Percentiles rank a stretch among this genome's conserved stretches.
Evolutionary conservation across 2,113 vertebrate species (phyloP).

Genomic region (Chloebia gouldiae): DNA sequence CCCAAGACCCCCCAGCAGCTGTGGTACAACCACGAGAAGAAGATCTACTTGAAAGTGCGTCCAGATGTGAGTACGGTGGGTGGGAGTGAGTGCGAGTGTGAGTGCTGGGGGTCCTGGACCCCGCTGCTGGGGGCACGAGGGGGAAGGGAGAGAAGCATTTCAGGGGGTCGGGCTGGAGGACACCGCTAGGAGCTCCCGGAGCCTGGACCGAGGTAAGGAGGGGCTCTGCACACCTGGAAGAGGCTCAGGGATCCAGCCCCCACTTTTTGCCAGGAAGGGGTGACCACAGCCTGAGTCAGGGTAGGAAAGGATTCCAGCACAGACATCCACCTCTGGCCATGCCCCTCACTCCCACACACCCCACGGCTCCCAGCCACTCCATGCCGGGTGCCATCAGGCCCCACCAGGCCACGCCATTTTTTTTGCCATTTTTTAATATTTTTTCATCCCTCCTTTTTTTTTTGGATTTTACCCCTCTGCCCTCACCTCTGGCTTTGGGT

Average conservation of each 20-base stretch:
- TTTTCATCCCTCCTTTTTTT: not conserved
- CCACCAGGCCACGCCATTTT: slow-evolving; percentile 1
- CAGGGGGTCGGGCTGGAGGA: slow-evolving; percentile 11
- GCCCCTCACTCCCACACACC: not conserved
- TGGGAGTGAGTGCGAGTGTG: slow-evolving; percentile 36
- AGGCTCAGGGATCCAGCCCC: not conserved
- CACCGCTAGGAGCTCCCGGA: slow-evolving; percentile 4
- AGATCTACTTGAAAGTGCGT: slow-evolving; percentile 89
- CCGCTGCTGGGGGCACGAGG: slow-evolving; percentile 46
- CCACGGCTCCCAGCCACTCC: not conserved
- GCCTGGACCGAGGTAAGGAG: slow-evolving; percentile 3
- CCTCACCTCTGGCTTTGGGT: slow-evolving; percentile 79
- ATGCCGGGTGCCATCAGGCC: not conserved
- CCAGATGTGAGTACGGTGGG: slow-evolving; percentile 86
- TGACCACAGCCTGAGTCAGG: slow-evolving; percentile 37
- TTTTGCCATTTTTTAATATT: not conserved
- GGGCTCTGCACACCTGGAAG: slow-evolving; percentile 23
- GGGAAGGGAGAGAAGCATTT: slow-evolving; percentile 65
- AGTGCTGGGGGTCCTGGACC: slow-evolving; percentile 35
- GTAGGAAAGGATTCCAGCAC: slow-evolving; percentile 21
- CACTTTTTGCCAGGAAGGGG: not conserved
- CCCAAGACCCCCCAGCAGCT: slow-evolving; percentile 97
- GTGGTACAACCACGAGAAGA: slow-evolving; percentile 98
- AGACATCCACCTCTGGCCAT: slow-evolving; percentile 34
- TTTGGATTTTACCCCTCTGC: slow-evolving; percentile 66